Percentiles rank a stretch among this genome's conserved stretches.
These are phyloP conservation scores for Sigmodon hispidus DNA, from an alignment of 2,113 vertebrate genomes.

Conservation along the genomic window DNA sequence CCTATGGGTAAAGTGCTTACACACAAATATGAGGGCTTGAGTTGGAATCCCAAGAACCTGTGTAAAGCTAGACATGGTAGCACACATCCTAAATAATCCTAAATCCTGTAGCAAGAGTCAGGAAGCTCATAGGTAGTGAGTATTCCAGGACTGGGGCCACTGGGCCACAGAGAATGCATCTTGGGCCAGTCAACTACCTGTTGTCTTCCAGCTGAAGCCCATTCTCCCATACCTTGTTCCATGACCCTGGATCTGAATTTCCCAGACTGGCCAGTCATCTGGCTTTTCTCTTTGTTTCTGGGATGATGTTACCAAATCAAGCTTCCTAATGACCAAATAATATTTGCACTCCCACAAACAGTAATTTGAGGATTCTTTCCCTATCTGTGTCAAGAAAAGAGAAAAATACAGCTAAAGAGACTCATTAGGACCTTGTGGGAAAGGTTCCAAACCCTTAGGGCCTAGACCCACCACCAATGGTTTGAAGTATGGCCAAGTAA, in stretches of 20 bases:
- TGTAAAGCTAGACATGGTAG: not conserved
- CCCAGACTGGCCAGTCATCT: not conserved
- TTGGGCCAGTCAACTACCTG: not conserved
- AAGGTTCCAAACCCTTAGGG: not conserved
- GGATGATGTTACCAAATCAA: constrained; percentile 15
- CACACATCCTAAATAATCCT: not conserved
- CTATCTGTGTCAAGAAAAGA: not conserved
- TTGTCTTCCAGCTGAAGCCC: not conserved
- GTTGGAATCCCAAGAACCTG: not conserved
- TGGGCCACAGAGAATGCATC: not conserved
- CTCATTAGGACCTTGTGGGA: not conserved
- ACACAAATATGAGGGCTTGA: not conserved
- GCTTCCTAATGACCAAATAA: not conserved
- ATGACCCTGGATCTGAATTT: not conserved
- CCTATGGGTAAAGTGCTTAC: not conserved
- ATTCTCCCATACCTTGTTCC: not conserved
- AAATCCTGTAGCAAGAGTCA: not conserved
- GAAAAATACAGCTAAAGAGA: not conserved
- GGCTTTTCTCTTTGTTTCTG: not conserved
- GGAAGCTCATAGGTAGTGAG: not conserved
- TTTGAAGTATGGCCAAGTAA: not conserved
- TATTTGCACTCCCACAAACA: not conserved
- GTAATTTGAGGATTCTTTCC: not conserved
- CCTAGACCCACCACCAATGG: not conserved
- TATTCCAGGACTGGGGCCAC: not conserved